Base-by-base conservation (phyloP, 2,113 vertebrate genomes). In the Shinisaurus crocodilurus region DNA sequence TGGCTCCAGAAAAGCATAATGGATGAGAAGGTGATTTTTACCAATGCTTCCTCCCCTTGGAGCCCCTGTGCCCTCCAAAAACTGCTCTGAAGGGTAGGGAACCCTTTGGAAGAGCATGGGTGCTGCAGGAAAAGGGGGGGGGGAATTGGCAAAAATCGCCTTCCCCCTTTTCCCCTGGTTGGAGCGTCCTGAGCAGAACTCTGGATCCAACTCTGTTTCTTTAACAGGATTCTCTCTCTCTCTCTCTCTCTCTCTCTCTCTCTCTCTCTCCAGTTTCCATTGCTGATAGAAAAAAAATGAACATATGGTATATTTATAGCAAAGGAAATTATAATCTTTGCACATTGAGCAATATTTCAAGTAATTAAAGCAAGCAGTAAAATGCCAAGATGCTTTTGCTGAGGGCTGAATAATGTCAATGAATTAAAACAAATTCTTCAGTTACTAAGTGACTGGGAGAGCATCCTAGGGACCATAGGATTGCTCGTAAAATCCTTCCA, bases 231-330 rank as follows among this genome's bases (percentile, higher is more conserved):
- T 45, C n/a, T 40, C 63, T 15, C 88, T 23, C 50, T 90, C 13
- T 63, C 40, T 89, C 57, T 15, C 87, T 18, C 50, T 90, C 20
- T 57, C 45, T 90, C 83, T 81, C 90, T 45, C 57, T 15, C 87
- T 18, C 50, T 90, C 20, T 57, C 45, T 90, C 83, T 81, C 90
- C 88, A 82, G 3, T 79, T 93, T 40, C 1, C 83, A 65, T 48
- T 77, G 40, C 40, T 82, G 16, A 18, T 13, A 60, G 79, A 37
- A 88, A 15, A 37, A 9, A 74, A 91, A 5, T 18, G 32, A 16
- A 34, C 72, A 2, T 82, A 94, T 93, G 60, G 27, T 50, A 81
- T 40, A 69, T 7, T 50, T 2, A 0, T 43, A 90, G 81, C 3
- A 69, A 70, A 63, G 27, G 23, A 88, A 80, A 34, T n/a, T 87